Percentiles rank a stretch among this genome's conserved stretches.
Conservation (phyloP, 1,140 invertebrate genomes). For the Solenopsis fugax region DNA sequence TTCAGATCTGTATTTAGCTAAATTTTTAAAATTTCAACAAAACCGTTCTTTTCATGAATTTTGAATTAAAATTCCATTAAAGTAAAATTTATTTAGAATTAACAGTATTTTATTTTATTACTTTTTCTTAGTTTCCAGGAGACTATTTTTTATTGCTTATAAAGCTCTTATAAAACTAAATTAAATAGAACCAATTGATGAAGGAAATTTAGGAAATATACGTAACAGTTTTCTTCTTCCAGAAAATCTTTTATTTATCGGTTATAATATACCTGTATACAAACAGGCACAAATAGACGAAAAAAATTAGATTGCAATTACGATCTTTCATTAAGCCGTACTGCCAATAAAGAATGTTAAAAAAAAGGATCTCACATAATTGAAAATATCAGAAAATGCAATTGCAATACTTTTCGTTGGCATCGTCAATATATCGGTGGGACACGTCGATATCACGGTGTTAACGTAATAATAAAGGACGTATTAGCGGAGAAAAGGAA, state of each 20-base stretch:
- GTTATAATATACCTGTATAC: not conserved
- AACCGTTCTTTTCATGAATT: too few relatives aligned
- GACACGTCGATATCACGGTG: not conserved
- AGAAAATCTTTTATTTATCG: not conserved
- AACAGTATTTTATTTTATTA: too few relatives aligned
- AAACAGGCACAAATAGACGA: not conserved
- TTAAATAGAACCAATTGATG: too few relatives aligned
- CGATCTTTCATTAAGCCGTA: not conserved
- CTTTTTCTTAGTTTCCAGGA: too few relatives aligned
- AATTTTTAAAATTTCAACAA: too few relatives aligned
- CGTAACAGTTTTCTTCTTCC: not conserved
- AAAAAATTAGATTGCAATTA: not conserved
- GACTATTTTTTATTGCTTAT: too few relatives aligned
- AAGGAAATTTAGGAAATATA: too few relatives aligned
- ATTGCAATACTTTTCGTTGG: slow-evolving; percentile 12
- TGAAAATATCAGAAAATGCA: slow-evolving; percentile 25
- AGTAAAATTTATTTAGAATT: too few relatives aligned
- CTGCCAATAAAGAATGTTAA: slow-evolving; percentile 9
- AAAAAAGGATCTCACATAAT: not conserved
- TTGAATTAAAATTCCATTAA: too few relatives aligned
- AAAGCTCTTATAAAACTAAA: too few relatives aligned
- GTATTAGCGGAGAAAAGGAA: not conserved
- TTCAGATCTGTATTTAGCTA: too few relatives aligned
- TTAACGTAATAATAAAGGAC: slow-evolving; percentile 34
- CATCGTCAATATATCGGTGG: slow-evolving; percentile 4